A percentile compares a stretch with the other conserved stretches of the same genome.
Conservation (phyloP, 2,113 vertebrate genomes). For the Oryzias woworae region DNA sequence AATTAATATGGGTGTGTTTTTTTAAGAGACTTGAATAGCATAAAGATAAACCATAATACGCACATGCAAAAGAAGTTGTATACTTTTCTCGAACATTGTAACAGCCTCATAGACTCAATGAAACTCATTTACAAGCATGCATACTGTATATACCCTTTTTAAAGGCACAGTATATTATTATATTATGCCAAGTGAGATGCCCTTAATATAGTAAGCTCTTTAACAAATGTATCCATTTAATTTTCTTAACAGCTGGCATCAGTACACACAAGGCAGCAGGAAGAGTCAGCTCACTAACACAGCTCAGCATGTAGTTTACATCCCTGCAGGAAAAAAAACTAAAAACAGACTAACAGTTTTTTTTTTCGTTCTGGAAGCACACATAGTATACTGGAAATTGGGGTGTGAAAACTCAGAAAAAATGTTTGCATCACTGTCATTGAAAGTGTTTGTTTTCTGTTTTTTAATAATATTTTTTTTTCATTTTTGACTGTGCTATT, state of each 20-base stretch:
- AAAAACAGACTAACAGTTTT: not conserved
- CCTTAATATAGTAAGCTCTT: not conserved
- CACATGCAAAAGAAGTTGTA: too few relatives aligned
- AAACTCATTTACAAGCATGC: too few relatives aligned
- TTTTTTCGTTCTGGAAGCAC: not conserved
- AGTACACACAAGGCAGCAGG: slow-evolving; percentile 13
- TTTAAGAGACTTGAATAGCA: too few relatives aligned
- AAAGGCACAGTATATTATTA: not conserved
- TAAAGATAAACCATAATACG: too few relatives aligned
- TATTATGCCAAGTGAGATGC: not conserved
- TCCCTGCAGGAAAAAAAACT: slow-evolving; percentile 8
- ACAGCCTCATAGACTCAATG: too few relatives aligned
- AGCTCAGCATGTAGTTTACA: slow-evolving; percentile 5
- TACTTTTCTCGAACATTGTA: too few relatives aligned
- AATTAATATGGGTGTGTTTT: too few relatives aligned
- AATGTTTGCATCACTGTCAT: not conserved
- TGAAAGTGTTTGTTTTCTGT: not conserved
- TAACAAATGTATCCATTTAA: slow-evolving; percentile 19
- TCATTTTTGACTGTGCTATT: too few relatives aligned
- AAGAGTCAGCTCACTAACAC: slow-evolving; percentile 14
- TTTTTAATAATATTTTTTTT: not conserved
- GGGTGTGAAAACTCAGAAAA: too few relatives aligned
- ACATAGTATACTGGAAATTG: not conserved
- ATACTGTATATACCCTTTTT: not conserved
- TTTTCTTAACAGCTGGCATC: slow-evolving; percentile 17